phyloP scores from a whole-genome alignment of 2,797 vertebrate species.

The Margarornis squamiger region DNA sequence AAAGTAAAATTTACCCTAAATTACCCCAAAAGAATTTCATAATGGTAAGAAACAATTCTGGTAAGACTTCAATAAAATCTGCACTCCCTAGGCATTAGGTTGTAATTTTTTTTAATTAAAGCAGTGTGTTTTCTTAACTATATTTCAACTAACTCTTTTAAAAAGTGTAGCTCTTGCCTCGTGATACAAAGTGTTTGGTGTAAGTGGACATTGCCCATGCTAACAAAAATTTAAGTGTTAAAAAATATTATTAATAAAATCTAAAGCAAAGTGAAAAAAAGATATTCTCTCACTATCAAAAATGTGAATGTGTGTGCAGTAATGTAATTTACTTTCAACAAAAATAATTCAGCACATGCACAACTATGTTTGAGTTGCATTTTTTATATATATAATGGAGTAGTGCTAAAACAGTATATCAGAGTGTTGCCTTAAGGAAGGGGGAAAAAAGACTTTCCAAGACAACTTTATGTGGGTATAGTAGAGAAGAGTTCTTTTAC shows the following conservation, averaged over 20 bases:
- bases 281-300: not conserved
- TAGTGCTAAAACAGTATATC: not conserved
- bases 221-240: not conserved
- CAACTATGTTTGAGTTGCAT: not conserved
- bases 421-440: too few species aligned
- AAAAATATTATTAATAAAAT: not conserved
- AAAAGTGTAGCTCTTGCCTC: not conserved
- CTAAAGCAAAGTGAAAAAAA: not conserved
- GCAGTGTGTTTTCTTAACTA: not conserved
- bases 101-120: not conserved
- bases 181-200: not conserved
- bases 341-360: not conserved
- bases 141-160: not conserved
- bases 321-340: not conserved
- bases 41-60: not conserved
- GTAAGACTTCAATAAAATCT: not conserved
- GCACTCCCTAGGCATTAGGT: not conserved
- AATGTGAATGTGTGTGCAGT: not conserved
- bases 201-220: not conserved
- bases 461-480: too few species aligned
- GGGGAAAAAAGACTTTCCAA: too few species aligned
- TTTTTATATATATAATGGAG: not conserved
- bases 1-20: not conserved
- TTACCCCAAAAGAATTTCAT: not conserved
- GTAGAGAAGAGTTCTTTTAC: too few species aligned